Base-by-base conservation (phyloP, 2,888 invertebrate genomes). In the Oxyscelio sp. region DNA sequence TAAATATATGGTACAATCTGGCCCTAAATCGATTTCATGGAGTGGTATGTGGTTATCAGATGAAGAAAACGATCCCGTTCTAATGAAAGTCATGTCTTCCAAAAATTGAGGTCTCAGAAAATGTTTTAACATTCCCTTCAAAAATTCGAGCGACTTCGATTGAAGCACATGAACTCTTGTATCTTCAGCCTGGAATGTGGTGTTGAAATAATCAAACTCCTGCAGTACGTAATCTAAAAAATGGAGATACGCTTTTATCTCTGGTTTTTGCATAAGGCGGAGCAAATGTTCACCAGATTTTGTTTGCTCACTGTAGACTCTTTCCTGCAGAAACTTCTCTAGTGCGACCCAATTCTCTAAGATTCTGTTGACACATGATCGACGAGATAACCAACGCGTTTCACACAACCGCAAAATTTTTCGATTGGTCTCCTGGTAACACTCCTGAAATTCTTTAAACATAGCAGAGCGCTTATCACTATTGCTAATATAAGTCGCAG, bases 171-270 rank as follows among this genome's bases (percentile, higher is more conserved):
- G 83, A 13, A 85, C 59, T 4, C 58, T 22, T 6, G 83, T 81
- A 13, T 78, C 71, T 0, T 9, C 34, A 11, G 74, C 78, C 77
- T 87, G 81, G 24, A 87, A 85, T 9, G 19, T 40, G 4, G 63
- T 52, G 58, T 85, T 87, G 9, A 85, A 73, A 34, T 59, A 75
- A 22, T 87, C 85, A 19, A 87, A 87, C 40, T 56, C 68, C 15
- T 82, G 43, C 1, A 87, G 66, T 15, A 61, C 68, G 17, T 79
- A 85, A 50, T 52, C 9, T 21, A 87, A 56, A 56, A 87, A 87
- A 19, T 43, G 2, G 9, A 83, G 31, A 52, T 79, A 82, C 0
- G 84, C 52, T 34, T 84, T 81, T 3, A 66, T 70, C 9, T 59
- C 38, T n/a, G 48, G 27, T 58, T 52, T 52, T 1, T 52, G 15